Base-by-base conservation (phyloP, 2,888 invertebrate genomes). In the Folsomia candida region DNA sequence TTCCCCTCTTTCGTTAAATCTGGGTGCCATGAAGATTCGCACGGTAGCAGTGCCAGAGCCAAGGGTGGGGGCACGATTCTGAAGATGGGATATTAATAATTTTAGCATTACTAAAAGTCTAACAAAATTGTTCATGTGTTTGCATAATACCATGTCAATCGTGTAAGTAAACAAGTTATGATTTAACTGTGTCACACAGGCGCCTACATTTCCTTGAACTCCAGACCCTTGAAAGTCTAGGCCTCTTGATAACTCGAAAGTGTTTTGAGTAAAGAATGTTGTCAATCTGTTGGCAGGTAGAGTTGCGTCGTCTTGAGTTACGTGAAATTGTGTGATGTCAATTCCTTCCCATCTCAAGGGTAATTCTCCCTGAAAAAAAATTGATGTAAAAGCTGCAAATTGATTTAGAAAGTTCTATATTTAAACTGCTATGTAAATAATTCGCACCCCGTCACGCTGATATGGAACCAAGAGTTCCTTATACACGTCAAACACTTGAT, bases 261-360 rank as follows among this genome's bases (percentile, higher is more conserved):
- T 89, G 69, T 90, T 90, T 83, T 90, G 88, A 85, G 90, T 90
- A 92, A 92, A 93, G 83, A 88, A 89, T 0, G 92, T 92, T 72
- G 84, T 83, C 58, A 92, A 76, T 1, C 83, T 82, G 83, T 91
- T 89, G 4, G 27, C 24, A 25, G 25, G 75, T 69, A 0, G 83
- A 79, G 18, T 14, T 4, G 14, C 24, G n/a, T n/a, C n/a, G n/a
- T n/a, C n/a, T n/a, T n/a, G n/a, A 37, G 54, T 20, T 20, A 65
- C 69, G 57, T 64, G 64, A 20, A 70, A 24, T 3, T 29, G 18
- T 4, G 29, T 18, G 22, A 37, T 27, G 3, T 58, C 26, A 14
- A 65, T 24, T 11, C 51, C 28, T 47, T 25, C 25, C 28, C 66
- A 67, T 47, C 24, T 20, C 70, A 70, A 51, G 24, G 70, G 66